Conservation (phyloP, 2,113 vertebrate genomes). For the Argyrosomus japonicus region DNA sequence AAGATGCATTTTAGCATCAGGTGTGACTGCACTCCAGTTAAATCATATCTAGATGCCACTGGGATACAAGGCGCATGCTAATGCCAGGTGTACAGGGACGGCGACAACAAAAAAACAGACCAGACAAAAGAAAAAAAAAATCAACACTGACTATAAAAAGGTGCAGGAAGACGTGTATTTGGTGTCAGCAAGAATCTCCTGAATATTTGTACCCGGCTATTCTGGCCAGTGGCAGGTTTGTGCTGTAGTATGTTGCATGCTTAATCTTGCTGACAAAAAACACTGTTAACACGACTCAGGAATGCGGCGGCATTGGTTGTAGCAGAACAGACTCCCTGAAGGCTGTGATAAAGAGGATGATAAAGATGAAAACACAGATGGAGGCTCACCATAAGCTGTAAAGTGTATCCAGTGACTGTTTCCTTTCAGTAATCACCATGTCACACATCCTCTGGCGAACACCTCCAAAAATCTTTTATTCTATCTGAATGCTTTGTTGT, state of each 20-base stretch:
- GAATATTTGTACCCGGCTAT: background rate
- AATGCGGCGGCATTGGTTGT: background rate
- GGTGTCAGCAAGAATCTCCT: constrained; percentile 24
- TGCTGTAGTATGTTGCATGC: constrained; percentile 9
- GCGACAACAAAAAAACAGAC: background rate
- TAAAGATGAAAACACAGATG: constrained; percentile 39
- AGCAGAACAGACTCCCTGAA: constrained; percentile 19
- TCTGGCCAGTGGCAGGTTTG: constrained; percentile 21
- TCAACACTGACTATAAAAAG: constrained; percentile 1
- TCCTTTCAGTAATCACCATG: constrained; percentile 10
- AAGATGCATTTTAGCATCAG: constrained; percentile 31
- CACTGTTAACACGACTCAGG: constrained; percentile 14
- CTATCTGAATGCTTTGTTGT: background rate
- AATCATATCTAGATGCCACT: constrained; percentile 18
- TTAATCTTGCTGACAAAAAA: constrained; percentile 58
- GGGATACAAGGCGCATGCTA: background rate
- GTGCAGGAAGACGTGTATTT: background rate
- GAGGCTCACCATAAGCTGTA: constrained; percentile 11
- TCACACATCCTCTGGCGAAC: background rate
- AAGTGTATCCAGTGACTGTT: constrained; percentile 10
- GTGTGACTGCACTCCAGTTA: constrained; percentile 7
- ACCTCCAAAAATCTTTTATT: background rate
- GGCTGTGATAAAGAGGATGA: constrained; percentile 40
- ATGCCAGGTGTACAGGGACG: background rate
- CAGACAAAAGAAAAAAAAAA: background rate